phyloP scores from a whole-genome alignment of 1,140 invertebrate species.

The Musca domestica region DNA sequence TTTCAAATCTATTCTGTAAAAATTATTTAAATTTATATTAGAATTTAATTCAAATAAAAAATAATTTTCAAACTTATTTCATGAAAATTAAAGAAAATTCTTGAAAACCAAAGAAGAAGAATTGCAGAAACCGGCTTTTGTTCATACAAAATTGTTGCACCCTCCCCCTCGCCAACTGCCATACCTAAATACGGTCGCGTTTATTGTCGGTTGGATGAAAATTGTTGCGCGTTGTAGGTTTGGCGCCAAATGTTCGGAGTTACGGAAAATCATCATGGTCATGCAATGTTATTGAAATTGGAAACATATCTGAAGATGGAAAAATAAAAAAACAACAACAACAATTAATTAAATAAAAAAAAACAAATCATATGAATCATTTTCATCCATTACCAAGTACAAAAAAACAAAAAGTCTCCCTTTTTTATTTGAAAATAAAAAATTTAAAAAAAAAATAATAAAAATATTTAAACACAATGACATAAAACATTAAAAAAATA shows the following conservation, averaged over 20 bases:
- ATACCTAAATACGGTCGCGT: too few species aligned
- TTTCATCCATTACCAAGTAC: neutral
- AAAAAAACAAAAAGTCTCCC: neutral
- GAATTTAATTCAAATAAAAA: neutral
- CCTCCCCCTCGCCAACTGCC: too few species aligned
- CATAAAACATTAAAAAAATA: slow-evolving; percentile 1
- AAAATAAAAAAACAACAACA: neutral
- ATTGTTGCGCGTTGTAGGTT: neutral
- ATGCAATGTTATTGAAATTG: neutral
- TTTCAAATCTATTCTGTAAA: neutral
- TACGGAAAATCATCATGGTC: neutral
- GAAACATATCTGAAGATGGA: neutral
- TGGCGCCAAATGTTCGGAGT: slow-evolving; percentile 5
- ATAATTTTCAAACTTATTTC: too few species aligned
- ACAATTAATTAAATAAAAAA: neutral
- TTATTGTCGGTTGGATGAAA: too few species aligned
- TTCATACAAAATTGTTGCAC: too few species aligned
- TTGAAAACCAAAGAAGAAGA: too few species aligned
- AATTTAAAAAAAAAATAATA: neutral
- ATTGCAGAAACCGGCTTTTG: too few species aligned
- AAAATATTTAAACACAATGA: neutral
- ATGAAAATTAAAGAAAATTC: too few species aligned
- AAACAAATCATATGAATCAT: neutral
- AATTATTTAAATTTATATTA: neutral
- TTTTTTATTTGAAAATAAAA: too few species aligned